Conservation (phyloP, 2,888 invertebrate species). For the Drosophila quinaria region DNA sequence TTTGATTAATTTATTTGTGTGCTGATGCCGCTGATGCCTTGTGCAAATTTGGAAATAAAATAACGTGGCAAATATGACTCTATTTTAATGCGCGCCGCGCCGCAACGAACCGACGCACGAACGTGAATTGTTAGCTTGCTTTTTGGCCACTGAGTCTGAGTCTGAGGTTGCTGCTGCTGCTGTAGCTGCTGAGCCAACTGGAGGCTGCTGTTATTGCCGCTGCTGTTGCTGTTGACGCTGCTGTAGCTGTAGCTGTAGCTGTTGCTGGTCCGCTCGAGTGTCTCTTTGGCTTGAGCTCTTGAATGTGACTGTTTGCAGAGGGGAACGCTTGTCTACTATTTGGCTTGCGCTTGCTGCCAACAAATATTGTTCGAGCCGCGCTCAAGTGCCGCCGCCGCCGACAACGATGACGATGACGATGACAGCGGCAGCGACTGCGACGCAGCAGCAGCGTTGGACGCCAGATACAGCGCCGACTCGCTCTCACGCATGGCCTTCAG, state of each 20-base stretch:
- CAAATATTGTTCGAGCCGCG: constrained; percentile 86
- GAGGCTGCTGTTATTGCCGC: constrained; percentile 28
- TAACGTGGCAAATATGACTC: constrained; percentile 75
- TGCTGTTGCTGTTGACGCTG: constrained; percentile 38
- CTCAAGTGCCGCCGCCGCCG: constrained; percentile 83
- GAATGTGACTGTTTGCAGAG: constrained; percentile 87
- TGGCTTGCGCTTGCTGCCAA: constrained; percentile 86
- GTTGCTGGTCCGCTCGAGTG: constrained; percentile 85
- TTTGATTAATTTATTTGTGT: constrained; percentile 75
- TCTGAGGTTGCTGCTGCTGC: constrained; percentile 53
- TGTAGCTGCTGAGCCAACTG: constrained; percentile 49
- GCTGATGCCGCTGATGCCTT: constrained; percentile 56
- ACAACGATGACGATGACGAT: constrained; percentile 46
- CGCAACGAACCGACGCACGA: constrained; percentile 81
- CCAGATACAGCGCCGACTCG: constrained; percentile 57
- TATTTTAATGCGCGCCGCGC: constrained; percentile 72
- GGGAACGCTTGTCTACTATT: constrained; percentile 86
- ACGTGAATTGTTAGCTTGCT: constrained; percentile 76
- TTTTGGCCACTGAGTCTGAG: constrained; percentile 75
- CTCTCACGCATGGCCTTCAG: constrained; percentile 54
- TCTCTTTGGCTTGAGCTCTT: constrained; percentile 86
- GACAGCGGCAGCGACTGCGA: constrained; percentile 35
- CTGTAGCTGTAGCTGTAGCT: constrained; percentile 51
- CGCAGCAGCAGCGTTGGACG: constrained; percentile 27
- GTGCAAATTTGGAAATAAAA: constrained; percentile 74